Base-by-base conservation (phyloP, 2,797 vertebrate species). In the Sebastes glaucus region DNA sequence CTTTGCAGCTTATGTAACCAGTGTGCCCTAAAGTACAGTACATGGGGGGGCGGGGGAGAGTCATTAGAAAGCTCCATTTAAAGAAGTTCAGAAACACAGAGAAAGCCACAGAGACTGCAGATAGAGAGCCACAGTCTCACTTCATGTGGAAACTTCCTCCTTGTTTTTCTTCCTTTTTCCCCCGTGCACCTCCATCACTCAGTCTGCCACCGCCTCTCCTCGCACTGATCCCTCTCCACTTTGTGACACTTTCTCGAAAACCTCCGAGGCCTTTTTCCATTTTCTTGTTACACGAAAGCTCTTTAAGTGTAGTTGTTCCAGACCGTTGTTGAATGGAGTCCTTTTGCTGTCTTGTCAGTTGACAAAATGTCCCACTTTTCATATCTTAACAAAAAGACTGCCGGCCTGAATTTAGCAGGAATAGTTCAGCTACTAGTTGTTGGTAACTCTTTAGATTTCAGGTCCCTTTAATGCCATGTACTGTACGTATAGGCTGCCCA, bases 1-100 rank as follows among this genome's bases (percentile, higher is more conserved):
- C 68, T 35, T 11, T 63, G 52, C 66, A 32, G 69, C 11, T 86
- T 87, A 86, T 78, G 64, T 85, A 87, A 91, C 27, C 27, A 35
- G 25, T 62, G 23, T 18, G 60, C 38, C 63, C 64, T 52, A 59
- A 60, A 65, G 57, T 20, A 61, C 16, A 23, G 74, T 56, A 25
- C 76, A 75, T 16, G 14, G 38, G 57, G 74, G 71, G 74, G 68
- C 2, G 16, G 74, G 71, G 76, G 68, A 2, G 16, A 78, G 70
- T 88, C 81, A 83, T 85, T 85, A 78, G 52, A 67, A 71, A 66
- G 18, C 70, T 75, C 35, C n/a, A 49, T 77, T 73, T 64, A 64
- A 64, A 42, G 42, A 11, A 38, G 63, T 57, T 74, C 28, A 27
- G 52, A 77, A 46, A 60, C 23, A 27, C 1, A 52, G 20, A 63